phyloP scores from a whole-genome alignment of 2,797 vertebrate genomes.

The Hoplostethus atlanticus region DNA sequence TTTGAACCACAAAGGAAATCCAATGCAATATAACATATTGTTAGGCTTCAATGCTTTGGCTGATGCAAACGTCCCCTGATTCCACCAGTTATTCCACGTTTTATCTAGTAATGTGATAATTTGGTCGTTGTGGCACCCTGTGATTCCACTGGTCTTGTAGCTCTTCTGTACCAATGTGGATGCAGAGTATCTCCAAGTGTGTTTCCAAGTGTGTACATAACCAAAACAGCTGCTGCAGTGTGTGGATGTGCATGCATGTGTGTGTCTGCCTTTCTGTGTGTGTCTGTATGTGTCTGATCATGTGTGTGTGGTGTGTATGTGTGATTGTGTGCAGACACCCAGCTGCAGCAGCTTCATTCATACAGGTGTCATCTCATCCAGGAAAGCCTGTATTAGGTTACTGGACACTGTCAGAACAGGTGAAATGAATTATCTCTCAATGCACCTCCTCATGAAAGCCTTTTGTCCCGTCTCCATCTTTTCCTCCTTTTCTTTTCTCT shows the following conservation, averaged over 20 bases:
- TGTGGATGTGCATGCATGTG: conserved; percentile 9
- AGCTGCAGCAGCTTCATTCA: conserved; percentile 60
- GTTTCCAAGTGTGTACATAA: neutral
- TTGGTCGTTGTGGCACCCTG: conserved; percentile 5
- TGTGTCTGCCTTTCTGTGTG: conserved; percentile 10
- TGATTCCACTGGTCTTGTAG: conserved; percentile 19
- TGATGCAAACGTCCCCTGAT: conserved; percentile 8
- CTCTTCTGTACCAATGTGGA: conserved; percentile 8
- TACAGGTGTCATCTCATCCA: conserved; percentile 65
- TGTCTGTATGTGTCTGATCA: neutral
- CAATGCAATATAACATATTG: too few species aligned
- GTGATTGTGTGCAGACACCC: conserved; percentile 38
- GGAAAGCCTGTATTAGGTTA: conserved; percentile 65
- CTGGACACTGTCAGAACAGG: conserved; percentile 72
- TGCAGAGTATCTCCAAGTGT: conserved; percentile 22
- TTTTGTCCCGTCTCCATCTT: conserved; percentile 37
- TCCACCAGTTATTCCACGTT: neutral
- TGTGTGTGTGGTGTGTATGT: conserved; percentile 16
- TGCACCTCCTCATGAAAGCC: conserved; percentile 49
- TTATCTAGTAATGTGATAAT: neutral
- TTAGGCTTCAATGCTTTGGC: neutral
- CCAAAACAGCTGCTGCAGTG: conserved; percentile 29
- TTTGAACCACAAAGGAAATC: neutral
- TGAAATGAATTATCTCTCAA: conserved; percentile 68
- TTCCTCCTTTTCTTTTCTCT: conserved; percentile 35